phyloP scores from a whole-genome alignment of 2,888 invertebrate genomes.

The Epistrophe grossulariae region DNA sequence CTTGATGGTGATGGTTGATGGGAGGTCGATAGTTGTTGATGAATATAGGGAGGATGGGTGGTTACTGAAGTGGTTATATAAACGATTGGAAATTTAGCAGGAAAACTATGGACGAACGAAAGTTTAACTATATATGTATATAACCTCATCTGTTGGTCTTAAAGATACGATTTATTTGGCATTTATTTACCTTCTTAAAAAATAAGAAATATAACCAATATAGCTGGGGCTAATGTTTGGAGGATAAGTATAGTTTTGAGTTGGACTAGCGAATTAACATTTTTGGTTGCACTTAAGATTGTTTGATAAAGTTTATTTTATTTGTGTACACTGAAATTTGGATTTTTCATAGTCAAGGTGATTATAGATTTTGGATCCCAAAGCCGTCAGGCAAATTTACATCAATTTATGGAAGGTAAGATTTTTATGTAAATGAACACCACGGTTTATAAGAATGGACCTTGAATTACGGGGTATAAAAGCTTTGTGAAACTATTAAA shows the following conservation, averaged over 20 bases:
- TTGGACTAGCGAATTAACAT: not conserved
- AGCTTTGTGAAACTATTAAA: too few species aligned
- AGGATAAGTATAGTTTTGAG: not conserved
- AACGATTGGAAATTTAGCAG: conserved; percentile 35
- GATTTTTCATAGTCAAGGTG: not conserved
- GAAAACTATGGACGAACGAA: not conserved
- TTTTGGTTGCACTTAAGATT: conserved; percentile 2
- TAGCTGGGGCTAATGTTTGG: not conserved
- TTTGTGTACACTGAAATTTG: not conserved
- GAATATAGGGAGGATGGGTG: not conserved
- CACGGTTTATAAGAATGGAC: too few species aligned
- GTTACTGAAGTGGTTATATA: conserved; percentile 45
- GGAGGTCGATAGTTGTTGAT: conserved; percentile 14
- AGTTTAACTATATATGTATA: conserved; percentile 11
- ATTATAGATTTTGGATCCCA: too few species aligned
- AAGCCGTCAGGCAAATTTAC: too few species aligned
- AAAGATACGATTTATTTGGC: conserved; percentile 45
- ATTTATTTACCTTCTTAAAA: conserved; percentile 30
- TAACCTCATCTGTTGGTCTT: conserved; percentile 27
- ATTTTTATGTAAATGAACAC: too few species aligned
- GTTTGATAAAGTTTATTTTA: conserved; percentile 8
- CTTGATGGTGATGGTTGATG: conserved; percentile 19
- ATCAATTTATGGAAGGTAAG: too few species aligned
- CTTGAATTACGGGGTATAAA: too few species aligned
- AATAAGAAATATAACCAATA: conserved; percentile 28